Conservation (phyloP, 2,888 invertebrate species). For the Cloeon dipterum region DNA sequence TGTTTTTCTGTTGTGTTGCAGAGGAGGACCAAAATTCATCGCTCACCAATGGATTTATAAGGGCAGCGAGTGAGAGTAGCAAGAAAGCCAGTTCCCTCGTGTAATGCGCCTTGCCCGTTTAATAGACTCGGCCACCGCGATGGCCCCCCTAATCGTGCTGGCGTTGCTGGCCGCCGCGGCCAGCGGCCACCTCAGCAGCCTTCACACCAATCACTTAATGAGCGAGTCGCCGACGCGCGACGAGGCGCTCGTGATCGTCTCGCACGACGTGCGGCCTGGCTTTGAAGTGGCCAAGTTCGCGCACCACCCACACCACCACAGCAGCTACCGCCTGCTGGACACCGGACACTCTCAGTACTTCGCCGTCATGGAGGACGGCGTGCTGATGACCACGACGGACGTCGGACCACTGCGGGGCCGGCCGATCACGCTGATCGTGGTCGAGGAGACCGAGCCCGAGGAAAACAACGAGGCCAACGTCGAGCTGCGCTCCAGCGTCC, state of each 20-base stretch:
- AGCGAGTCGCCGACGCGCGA: neutral
- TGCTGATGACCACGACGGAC: conserved; percentile 78
- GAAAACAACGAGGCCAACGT: conserved; percentile 1
- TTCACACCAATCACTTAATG: neutral
- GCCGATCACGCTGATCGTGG: conserved; percentile 55
- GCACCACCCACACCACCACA: neutral
- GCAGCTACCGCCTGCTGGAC: conserved; percentile 33
- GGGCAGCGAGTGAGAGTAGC: no score
- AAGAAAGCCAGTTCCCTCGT: no score
- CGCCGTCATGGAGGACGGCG: conserved; percentile 65
- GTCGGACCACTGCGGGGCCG: conserved; percentile 57
- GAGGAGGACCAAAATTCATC: no score
- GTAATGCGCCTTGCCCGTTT: no score
- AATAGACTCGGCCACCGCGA: no score
- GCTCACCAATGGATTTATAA: no score
- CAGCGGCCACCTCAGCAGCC: no score
- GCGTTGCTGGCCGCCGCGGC: no score
- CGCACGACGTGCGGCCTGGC: neutral
- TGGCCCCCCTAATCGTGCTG: no score
- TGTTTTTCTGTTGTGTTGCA: no score
- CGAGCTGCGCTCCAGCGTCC: neutral
- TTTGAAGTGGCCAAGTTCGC: neutral
- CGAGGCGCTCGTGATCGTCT: neutral
- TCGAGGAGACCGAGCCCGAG: conserved; percentile 32
- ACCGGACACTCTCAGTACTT: conserved; percentile 67